phyloP scores from a whole-genome alignment of 1,140 invertebrate species.

The Plutomurus gul region DNA sequence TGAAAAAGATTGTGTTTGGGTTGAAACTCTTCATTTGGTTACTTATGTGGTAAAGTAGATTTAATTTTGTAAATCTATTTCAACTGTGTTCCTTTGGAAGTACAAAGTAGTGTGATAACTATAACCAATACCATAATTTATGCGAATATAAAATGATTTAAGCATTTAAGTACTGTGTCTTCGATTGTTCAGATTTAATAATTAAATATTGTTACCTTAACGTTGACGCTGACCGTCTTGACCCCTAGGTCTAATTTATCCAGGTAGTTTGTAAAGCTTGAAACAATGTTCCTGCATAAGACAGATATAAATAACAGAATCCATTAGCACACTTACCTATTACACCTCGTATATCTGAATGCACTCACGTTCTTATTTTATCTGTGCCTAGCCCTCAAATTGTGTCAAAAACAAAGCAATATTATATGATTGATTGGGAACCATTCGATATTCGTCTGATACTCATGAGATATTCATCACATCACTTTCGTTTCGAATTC shows the following conservation, averaged over 20 bases:
- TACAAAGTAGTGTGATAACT: too few relatives aligned
- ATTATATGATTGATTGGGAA: not conserved
- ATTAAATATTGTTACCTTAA: too few relatives aligned
- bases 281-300: conserved; percentile 51
- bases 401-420: conserved; percentile 4
- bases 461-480: conserved; percentile 12
- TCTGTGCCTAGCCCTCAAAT: not conserved
- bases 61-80: too few relatives aligned
- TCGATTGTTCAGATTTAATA: too few relatives aligned
- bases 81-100: too few relatives aligned
- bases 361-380: not conserved
- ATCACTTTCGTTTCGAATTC: not conserved
- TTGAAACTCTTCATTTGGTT: too few relatives aligned
- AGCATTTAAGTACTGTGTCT: too few relatives aligned
- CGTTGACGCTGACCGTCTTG: conserved; percentile 52
- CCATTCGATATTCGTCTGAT: not conserved
- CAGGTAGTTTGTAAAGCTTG: conserved; percentile 53
- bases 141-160: too few relatives aligned
- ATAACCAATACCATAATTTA: too few relatives aligned
- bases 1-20: too few relatives aligned
- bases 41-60: too few relatives aligned
- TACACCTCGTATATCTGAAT: not conserved
- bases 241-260: conserved; percentile 51
- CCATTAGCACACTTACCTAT: not conserved
- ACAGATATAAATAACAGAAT: conserved; percentile 1